Base-by-base conservation (phyloP, 2,797 vertebrate genomes). In the Eulemur mongoz region DNA sequence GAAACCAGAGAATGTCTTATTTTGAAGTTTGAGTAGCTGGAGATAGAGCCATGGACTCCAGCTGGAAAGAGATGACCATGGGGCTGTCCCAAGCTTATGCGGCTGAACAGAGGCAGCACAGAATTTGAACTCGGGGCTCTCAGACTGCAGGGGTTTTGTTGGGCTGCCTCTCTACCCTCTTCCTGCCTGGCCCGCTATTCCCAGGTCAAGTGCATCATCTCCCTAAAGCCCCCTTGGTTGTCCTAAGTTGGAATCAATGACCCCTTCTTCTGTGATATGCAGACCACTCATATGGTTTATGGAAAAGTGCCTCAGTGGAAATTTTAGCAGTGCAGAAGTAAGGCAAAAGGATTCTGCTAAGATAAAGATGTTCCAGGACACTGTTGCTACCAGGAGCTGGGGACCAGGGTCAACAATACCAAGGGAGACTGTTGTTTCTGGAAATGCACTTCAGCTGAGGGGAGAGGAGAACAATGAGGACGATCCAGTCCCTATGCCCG, bases 311-410 rank as follows among this genome's bases (percentile, higher is more conserved):
- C 52, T 92, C 78, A 25, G 27, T 50, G 50, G 72, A 89, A 38
- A 50, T 38, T 72, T 84, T 45, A 82, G 43, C 45, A 7, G n/a
- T 38, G 23, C 30, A 15, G 72, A 93, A 23, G 12, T 23, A 70
- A 86, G 81, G 40, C 59, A 89, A 78, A 93, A 61, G 69, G 40
- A 73, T 76, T 82, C 73, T 78, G 52, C 48, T 93, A 65, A 86
- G 90, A 85, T 81, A 75, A 84, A 76, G 76, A 67, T 45, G 27
- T 87, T 59, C 38, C 18, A n/a, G 63, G 59, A 80, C 17, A 50
- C 43, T 67, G 22, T 63, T 63, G 40, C 82, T 90, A 13, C 65
- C 75, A 75, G 54, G 35, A 61, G n/a, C 40, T 17, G 22, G 45
- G 22, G 52, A 57, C 43, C 32, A 13, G 35, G 67, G 23, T 9